phyloP scores from a whole-genome alignment of 2,113 vertebrate species.

The Balaeniceps rex region DNA sequence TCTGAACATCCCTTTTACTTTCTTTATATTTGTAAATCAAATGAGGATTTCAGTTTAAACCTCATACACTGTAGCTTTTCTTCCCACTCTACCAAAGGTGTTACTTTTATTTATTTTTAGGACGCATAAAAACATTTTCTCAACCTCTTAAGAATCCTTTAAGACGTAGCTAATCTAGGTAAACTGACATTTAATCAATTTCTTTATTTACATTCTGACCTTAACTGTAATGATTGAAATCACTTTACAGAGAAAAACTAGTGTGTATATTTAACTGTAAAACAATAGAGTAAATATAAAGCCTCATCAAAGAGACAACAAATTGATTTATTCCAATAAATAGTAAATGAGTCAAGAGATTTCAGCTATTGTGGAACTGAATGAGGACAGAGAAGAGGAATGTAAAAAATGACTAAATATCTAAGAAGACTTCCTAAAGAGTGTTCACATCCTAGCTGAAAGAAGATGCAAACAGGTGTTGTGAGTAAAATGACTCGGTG shows the following conservation, averaged over 20 bases:
- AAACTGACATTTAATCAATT: constrained; percentile 38
- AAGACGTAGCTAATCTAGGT: background rate
- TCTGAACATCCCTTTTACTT: background rate
- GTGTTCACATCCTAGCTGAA: background rate
- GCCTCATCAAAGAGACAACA: background rate
- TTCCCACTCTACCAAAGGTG: background rate
- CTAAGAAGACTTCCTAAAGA: background rate
- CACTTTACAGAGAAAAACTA: background rate
- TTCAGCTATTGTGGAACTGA: background rate
- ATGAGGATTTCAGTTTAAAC: background rate
- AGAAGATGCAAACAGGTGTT: background rate
- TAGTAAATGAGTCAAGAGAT: background rate
- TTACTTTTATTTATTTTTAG: constrained; percentile 4
- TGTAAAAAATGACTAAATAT: background rate
- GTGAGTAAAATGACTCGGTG: background rate
- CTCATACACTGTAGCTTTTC: background rate
- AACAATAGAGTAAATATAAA: background rate
- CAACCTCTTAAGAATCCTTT: background rate
- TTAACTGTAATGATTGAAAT: background rate
- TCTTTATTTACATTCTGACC: constrained; percentile 25
- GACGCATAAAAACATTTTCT: background rate
- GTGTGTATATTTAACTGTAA: background rate
- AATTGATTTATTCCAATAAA: background rate
- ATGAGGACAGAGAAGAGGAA: background rate
- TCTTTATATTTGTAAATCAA: background rate